Evolutionary conservation across 1,140 invertebrate genomes (phyloP).

Genomic region (Drepana arcuata): DNA sequence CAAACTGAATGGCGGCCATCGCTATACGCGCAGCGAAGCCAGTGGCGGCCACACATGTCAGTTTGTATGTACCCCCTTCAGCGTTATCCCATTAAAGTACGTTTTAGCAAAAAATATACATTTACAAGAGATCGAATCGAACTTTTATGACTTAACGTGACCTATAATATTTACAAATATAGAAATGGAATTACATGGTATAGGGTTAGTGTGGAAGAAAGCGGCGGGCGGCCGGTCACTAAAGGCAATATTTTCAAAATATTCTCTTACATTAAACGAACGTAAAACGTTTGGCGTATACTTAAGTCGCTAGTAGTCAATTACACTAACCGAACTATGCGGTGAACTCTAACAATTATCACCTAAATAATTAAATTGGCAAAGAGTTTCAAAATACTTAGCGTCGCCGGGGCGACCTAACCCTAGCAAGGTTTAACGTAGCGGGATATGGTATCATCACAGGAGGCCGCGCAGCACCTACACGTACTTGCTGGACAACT

Average conservation of each 20-base stretch:
- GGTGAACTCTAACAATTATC: conserved; percentile 64
- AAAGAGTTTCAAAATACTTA: conserved; percentile 71
- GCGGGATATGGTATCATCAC: conserved; percentile 73
- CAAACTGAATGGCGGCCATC: no score
- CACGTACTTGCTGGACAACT: conserved; percentile 96
- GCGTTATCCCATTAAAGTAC: no score
- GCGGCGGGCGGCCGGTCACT: conserved; percentile 46
- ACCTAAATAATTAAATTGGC: conserved; percentile 71
- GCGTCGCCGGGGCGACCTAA: conserved; percentile 59
- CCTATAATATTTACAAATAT: conserved; percentile 67
- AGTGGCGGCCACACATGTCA: no score
- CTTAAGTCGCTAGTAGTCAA: conserved; percentile 67
- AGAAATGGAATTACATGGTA: conserved; percentile 66
- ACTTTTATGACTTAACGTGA: conserved; percentile 64
- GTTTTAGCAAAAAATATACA: conserved; percentile 67
- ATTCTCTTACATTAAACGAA: conserved; percentile 64
- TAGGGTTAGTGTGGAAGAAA: conserved; percentile 62
- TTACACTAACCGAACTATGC: conserved; percentile 69
- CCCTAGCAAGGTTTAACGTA: conserved; percentile 61
- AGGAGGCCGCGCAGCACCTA: conserved; percentile 59
- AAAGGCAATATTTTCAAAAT: conserved; percentile 71
- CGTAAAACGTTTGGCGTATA: conserved; percentile 72
- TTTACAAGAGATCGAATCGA: conserved; percentile 70
- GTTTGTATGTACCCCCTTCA: no score
- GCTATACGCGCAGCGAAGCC: no score